Base-by-base conservation (phyloP, 2,888 invertebrate species). In the Laothoe populi region DNA sequence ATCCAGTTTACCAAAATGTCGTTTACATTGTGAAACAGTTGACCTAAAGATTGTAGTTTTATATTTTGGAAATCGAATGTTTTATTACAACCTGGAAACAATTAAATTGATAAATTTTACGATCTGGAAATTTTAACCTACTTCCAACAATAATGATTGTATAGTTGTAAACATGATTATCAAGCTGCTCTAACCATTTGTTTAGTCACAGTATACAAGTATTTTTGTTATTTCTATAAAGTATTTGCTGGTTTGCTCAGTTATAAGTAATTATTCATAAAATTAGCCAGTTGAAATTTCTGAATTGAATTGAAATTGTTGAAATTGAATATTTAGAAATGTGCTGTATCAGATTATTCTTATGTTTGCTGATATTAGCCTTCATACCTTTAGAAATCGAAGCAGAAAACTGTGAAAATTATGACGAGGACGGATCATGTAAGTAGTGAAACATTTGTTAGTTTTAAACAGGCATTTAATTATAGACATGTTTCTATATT, bases 401-500 rank as follows among this genome's bases (percentile, higher is more conserved):
- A 45, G 66, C 71, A 23, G 71, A 75, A 13, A 63, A 73, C n/a
- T 79, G 77, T 57, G 61, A 65, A 21, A 67, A 69, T 57, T 69
- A 67, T 11, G 77, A 81, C 64, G 75, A 71, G 58, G 70, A 70
- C 58, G 74, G 73, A 48, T 48, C 62, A 24, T 77, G 75, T 77
- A 63, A 77, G 77, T 75, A 0, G 19, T 59, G 48, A 7, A 31
- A 19, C 4, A 11, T 13, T 48, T 44, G 42, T 16, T 10, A 45
- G 19, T 46, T n/a, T n/a, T n/a, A n/a, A n/a, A n/a, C n/a, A n/a
- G n/a, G n/a, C n/a, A n/a, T n/a, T n/a, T n/a, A n/a, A n/a, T n/a
- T n/a, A n/a, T n/a, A n/a, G n/a, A n/a, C n/a, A n/a, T n/a, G n/a
- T n/a, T n/a, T n/a, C n/a, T n/a, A n/a, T n/a, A n/a, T n/a, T n/a